Base-by-base conservation (phyloP, 2,888 invertebrate genomes). In the Oscheius sp. region DNA sequence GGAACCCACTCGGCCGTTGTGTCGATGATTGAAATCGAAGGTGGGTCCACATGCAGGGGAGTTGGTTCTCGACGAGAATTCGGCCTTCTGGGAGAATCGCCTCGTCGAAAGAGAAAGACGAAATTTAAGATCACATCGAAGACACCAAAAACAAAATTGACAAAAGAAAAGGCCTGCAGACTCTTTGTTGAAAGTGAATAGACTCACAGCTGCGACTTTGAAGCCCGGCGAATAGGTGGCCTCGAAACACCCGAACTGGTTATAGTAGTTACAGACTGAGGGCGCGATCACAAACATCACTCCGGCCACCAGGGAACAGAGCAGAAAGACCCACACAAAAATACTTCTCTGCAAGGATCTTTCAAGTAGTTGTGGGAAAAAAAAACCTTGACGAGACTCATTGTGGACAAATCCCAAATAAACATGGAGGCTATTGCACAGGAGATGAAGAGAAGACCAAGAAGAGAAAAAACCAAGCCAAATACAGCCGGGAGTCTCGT, bases 201-300 rank as follows among this genome's bases (percentile, higher is more conserved):
- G 4, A 70, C 72, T 31, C 25, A 72, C 72, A 1, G 72, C 72
- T 1, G 72, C 72, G 12, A 72, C 50, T 50, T 65, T 70, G 50
- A 70, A 57, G 8, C 64, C 63, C 5, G 72, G 64, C 12, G 72
- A 67, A 23, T 70, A 50, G 34, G 58, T 50, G 2, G 58, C 48
- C 27, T 63, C 55, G 52, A 72, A 67, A 39, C 72, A 72, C 10
- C 72, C 72, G 46, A 45, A 70, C 17, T 70, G 66, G 39, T 64
- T 70, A 64, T 64, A 72, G 23, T 69, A 50, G 23, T 52, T 42
- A 53, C 72, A 72, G 8, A 66, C 55, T 23, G 53, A 37, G 8
- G 58, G 58, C 5, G 68, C 58, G 15, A 61, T 33, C 20, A 58
- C 53, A 34, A 50, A 68, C 50, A 68, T 58, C 12, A 68, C 50